Percentiles rank a stretch among this genome's conserved stretches.
These are phyloP conservation scores for Meiosimyza decipiens DNA, from an alignment of 2,888 invertebrate species.

Conservation along the genomic window DNA sequence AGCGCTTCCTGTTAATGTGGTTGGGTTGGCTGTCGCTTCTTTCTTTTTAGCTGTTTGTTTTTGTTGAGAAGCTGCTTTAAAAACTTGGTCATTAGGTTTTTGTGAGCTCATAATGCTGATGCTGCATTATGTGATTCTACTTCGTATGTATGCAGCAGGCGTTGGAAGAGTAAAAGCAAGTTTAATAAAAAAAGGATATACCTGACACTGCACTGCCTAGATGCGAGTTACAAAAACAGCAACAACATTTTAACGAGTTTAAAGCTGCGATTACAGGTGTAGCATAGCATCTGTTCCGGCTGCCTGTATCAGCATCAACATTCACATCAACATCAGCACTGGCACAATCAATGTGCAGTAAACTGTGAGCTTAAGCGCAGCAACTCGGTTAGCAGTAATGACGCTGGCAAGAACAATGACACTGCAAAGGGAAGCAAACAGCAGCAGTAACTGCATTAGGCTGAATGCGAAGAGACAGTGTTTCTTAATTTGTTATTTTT, in stretches of 20 bases:
- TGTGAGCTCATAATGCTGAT: neutral
- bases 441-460: neutral
- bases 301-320: too few species aligned
- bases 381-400: neutral
- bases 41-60: neutral
- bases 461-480: too few species aligned
- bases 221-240: conserved; percentile 10
- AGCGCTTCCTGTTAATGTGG: conserved; percentile 14
- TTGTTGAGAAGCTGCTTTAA: neutral
- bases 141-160: neutral
- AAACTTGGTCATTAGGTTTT: conserved; percentile 33
- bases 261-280: conserved; percentile 28
- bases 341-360: too few species aligned
- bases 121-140: neutral
- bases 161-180: conserved; percentile 4
- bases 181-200: conserved; percentile 31
- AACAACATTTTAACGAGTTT: neutral
- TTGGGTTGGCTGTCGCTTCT: neutral
- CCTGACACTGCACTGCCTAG: conserved; percentile 14
- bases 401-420: neutral
- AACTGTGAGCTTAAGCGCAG: neutral
- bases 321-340: too few species aligned
- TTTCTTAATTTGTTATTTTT: too few species aligned
- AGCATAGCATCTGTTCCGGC: too few species aligned
- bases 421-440: neutral